phyloP scores from a whole-genome alignment of 2,113 vertebrate species.

The Zingel zingel region DNA sequence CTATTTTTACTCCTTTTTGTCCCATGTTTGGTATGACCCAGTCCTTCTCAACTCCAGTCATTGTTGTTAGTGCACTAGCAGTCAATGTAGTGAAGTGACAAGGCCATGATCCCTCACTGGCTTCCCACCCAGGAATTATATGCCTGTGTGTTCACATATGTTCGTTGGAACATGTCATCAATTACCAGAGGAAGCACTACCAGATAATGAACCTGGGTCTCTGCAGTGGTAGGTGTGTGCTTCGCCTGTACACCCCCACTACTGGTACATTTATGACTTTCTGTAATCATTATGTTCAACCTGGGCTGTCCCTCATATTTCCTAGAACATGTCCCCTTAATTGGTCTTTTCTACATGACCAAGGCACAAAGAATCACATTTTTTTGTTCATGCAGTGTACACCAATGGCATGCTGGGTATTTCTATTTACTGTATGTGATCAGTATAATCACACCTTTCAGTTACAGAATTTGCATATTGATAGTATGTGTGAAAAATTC shows the following conservation, averaged over 20 bases:
- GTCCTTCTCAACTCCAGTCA: too few species aligned
- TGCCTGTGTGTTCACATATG: too few species aligned
- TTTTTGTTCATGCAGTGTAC: neutral
- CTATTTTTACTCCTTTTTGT: neutral
- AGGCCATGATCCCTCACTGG: too few species aligned
- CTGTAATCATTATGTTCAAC: neutral
- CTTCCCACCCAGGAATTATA: too few species aligned
- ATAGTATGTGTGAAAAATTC: neutral
- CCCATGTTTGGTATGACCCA: neutral
- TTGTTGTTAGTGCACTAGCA: neutral
- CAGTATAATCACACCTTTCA: constrained; percentile 1
- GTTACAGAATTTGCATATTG: constrained; percentile 15
- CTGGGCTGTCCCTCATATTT: too few species aligned
- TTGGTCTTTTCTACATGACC: neutral
- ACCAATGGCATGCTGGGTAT: neutral
- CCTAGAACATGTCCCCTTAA: neutral
- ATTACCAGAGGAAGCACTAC: neutral
- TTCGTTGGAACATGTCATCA: too few species aligned
- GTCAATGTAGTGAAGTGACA: too few species aligned
- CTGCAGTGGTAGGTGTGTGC: neutral
- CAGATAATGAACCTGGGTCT: neutral
- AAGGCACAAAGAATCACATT: neutral
- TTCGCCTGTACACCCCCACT: neutral
- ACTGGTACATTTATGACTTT: too few species aligned
- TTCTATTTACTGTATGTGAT: neutral